Evolutionary conservation across 2,113 vertebrate genomes (phyloP).

Genomic region (Struthidea cinerea): DNA sequence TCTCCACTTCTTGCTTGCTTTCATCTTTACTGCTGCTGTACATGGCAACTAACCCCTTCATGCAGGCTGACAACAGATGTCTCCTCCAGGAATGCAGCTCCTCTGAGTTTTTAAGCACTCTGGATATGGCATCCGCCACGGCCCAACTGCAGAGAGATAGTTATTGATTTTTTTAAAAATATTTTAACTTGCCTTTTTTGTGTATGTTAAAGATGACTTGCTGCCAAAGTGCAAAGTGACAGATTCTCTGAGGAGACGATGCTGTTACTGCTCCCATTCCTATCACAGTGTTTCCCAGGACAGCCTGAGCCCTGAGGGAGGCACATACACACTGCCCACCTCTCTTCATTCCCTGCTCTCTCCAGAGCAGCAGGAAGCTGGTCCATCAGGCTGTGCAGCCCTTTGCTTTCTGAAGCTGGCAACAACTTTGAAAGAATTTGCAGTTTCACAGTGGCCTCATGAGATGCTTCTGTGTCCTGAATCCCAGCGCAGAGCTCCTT

Average conservation of each 20-base stretch:
- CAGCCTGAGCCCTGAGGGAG: neutral
- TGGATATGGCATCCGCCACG: constrained; percentile 79
- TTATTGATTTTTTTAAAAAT: neutral
- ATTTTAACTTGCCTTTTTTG: neutral
- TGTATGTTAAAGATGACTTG: neutral
- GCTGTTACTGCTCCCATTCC: neutral
- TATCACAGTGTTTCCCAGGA: neutral
- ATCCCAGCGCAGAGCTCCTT: constrained; percentile 65
- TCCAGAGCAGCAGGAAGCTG: constrained; percentile 75
- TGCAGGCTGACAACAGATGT: constrained; percentile 71
- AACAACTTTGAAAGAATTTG: constrained; percentile 77
- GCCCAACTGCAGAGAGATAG: constrained; percentile 77
- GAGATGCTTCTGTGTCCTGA: neutral
- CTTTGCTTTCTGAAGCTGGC: constrained; percentile 59
- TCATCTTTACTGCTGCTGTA: constrained; percentile 68
- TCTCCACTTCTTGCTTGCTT: constrained; percentile 66
- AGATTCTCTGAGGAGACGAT: neutral
- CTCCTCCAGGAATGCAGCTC: constrained; percentile 77
- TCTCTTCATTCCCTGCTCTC: constrained; percentile 57
- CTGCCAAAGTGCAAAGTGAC: neutral
- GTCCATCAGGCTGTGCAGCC: constrained; percentile 62
- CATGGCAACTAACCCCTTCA: constrained; percentile 72
- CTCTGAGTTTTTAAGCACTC: constrained; percentile 64
- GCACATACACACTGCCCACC: constrained; percentile 63
- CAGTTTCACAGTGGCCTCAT: neutral